Percentiles rank a stretch among this genome's conserved stretches.
Conservation (phyloP, 30 jellyfish, hydroid and myxozoan species). For the Nemopilema nomurai region DNA sequence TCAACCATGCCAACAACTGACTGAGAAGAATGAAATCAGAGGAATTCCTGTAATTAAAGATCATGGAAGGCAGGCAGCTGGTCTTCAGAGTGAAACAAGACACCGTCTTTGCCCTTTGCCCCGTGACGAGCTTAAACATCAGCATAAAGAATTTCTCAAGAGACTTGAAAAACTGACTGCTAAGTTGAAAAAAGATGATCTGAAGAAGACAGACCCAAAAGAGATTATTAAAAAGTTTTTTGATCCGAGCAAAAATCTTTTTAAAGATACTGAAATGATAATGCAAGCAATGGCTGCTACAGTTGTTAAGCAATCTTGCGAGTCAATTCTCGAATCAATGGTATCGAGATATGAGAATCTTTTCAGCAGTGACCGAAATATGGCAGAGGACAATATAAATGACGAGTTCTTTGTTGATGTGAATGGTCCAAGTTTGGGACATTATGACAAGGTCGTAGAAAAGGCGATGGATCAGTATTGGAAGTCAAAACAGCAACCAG, state of each 20-base stretch:
- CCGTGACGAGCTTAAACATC: background rate
- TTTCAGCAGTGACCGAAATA: background rate
- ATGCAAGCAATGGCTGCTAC: background rate
- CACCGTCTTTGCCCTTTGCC: background rate
- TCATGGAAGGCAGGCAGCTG: background rate
- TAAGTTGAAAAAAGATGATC: background rate
- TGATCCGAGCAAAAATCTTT: background rate
- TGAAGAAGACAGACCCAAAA: background rate
- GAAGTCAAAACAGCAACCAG: conserved; percentile 14
- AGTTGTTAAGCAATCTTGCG: background rate
- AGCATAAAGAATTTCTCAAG: background rate
- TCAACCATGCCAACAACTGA: conserved; percentile 18
- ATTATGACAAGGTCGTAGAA: conserved; percentile 30
- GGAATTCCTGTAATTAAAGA: background rate
- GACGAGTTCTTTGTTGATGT: too few relatives aligned
- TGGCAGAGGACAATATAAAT: background rate
- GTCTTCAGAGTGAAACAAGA: background rate
- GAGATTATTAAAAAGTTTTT: background rate
- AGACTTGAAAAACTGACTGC: background rate
- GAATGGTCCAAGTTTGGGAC: conserved; percentile 46
- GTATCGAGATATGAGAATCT: background rate
- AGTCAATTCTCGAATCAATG: background rate
- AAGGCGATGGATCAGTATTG: conserved; percentile 39
- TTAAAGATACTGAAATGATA: background rate
- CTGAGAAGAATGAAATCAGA: background rate